Conservation (phyloP, 2,113 vertebrate genomes). For the Epinephelus cyanopodus region DNA sequence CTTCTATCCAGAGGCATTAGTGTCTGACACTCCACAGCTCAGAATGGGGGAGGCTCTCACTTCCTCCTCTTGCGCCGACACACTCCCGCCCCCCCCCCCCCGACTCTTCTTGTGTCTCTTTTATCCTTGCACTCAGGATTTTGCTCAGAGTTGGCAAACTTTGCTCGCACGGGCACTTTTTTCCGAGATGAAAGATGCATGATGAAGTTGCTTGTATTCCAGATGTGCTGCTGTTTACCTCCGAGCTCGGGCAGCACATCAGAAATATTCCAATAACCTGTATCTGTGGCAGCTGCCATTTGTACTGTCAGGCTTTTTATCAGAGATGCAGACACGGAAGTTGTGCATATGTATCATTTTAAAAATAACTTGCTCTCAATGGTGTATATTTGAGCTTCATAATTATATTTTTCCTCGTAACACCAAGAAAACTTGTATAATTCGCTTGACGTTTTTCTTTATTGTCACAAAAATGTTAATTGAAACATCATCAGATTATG, state of each 20-base stretch:
- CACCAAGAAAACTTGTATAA: not conserved
- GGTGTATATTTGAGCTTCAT: conserved; percentile 1
- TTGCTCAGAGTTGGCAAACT: conserved; percentile 58
- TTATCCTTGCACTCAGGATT: conserved; percentile 44
- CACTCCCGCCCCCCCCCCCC: not conserved
- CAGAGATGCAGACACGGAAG: not conserved
- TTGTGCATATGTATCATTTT: conserved; percentile 5
- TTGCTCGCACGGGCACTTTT: conserved; percentile 22
- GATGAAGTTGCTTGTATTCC: conserved; percentile 2
- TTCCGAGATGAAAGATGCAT: conserved; percentile 43
- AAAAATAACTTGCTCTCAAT: conserved; percentile 43
- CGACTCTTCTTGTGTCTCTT: conserved; percentile 39
- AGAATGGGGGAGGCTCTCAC: conserved; percentile 60
- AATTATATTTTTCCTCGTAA: not conserved
- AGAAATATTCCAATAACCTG: not conserved
- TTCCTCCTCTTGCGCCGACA: conserved; percentile 42
- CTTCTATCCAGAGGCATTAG: conserved; percentile 78
- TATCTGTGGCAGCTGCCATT: not conserved
- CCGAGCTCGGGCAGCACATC: conserved; percentile 20
- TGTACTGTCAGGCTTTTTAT: conserved; percentile 19
- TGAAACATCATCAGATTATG: conserved; percentile 22
- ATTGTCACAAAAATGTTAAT: not conserved
- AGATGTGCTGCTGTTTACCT: conserved; percentile 30
- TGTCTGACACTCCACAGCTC: conserved; percentile 76
- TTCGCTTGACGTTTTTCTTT: too few species aligned